Percentiles rank a stretch among this genome's conserved stretches.
These are phyloP conservation scores for Chaunax sp. DNA, from an alignment of 2,797 vertebrate species.

Conservation along the genomic window DNA sequence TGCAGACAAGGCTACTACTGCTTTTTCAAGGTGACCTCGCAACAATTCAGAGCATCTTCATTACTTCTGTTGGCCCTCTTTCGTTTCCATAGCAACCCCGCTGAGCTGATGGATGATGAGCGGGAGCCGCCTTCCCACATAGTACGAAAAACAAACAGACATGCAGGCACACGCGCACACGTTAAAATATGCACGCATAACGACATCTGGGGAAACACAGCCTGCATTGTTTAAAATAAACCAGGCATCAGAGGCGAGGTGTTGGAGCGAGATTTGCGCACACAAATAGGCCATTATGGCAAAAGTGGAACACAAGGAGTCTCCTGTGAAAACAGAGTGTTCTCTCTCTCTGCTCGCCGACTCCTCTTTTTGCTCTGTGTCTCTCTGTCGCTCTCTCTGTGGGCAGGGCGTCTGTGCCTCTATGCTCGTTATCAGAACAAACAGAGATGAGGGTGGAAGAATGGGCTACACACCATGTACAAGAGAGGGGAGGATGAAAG, in stretches of 20 bases:
- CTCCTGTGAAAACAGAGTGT: conserved; percentile 58
- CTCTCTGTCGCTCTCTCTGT: conserved; percentile 49
- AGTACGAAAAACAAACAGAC: conserved; percentile 44
- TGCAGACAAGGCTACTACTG: conserved; percentile 51
- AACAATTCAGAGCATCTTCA: conserved; percentile 78
- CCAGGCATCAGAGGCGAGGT: conserved; percentile 72
- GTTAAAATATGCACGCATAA: conserved; percentile 46
- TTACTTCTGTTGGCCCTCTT: conserved; percentile 71
- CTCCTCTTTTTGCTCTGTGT: conserved; percentile 26
- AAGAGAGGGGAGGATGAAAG: conserved; percentile 62
- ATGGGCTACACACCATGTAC: conserved; percentile 48
- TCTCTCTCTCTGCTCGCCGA: conserved; percentile 25
- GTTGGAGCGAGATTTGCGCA: conserved; percentile 69
- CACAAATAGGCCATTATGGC: conserved; percentile 80
- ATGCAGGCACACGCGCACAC: conserved; percentile 5
- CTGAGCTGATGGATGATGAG: conserved; percentile 79
- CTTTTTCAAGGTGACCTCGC: conserved; percentile 76
- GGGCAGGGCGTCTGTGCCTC: conserved; percentile 48
- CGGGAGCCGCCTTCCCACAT: conserved; percentile 74
- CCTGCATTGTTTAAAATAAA: conserved; percentile 81
- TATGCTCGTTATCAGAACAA: conserved; percentile 75
- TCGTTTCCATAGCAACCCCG: conserved; percentile 84
- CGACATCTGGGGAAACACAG: conserved; percentile 60
- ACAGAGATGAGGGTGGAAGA: conserved; percentile 70
- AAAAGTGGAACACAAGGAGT: conserved; percentile 77